Evolutionary conservation across 2,797 vertebrate genomes (phyloP).

Genomic region (Gephyroberyx darwinii): DNA sequence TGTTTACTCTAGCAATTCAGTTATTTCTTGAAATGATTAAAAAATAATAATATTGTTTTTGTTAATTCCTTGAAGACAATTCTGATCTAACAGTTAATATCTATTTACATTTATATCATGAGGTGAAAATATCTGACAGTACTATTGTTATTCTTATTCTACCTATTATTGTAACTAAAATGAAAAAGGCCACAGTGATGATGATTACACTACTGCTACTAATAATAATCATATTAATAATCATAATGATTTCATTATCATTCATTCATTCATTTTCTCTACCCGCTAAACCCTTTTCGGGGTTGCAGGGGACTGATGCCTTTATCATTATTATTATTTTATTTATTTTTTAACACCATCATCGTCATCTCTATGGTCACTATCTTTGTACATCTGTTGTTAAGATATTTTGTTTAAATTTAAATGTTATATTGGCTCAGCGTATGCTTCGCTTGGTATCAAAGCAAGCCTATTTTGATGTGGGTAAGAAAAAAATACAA

Average conservation of each 20-base stretch:
- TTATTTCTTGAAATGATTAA: constrained; percentile 19
- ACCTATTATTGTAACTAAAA: constrained; percentile 14
- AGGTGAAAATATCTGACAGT: neutral
- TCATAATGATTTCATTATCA: neutral
- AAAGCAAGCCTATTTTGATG: neutral
- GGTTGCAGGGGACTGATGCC: too few relatives aligned
- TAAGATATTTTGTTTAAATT: neutral
- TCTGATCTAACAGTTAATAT: neutral
- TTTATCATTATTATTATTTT: neutral
- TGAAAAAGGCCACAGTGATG: constrained; percentile 7
- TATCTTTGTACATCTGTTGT: neutral
- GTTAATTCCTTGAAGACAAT: constrained; percentile 14
- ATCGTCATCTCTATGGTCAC: too few relatives aligned
- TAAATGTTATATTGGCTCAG: neutral
- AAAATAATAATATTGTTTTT: constrained; percentile 14
- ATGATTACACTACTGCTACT: neutral
- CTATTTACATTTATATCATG: neutral
- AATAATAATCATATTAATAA: neutral
- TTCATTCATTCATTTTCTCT: neutral
- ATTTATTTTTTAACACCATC: neutral
- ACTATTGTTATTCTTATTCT: constrained; percentile 2
- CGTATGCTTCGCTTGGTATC: neutral
- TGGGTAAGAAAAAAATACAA: neutral
- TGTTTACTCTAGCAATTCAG: constrained; percentile 24
- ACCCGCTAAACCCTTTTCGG: too few relatives aligned